Evolutionary conservation across 35 echinoderm and acorn worm species (phyloP).

Genomic region (Apostichopus japonicus): DNA sequence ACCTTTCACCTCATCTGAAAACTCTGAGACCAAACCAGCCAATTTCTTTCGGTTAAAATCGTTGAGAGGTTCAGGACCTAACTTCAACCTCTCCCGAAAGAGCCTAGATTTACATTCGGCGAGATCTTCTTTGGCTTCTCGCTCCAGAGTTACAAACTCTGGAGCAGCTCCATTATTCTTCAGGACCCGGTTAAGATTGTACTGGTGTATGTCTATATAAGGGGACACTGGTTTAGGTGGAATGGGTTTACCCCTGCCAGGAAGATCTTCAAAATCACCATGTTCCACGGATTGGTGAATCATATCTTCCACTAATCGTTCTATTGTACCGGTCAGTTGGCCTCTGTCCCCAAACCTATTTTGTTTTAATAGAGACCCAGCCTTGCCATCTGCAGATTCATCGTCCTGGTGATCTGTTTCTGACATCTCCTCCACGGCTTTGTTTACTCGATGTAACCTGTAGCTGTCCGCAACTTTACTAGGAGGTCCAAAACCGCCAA

Average conservation of each 20-base stretch:
- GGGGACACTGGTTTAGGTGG: slow-evolving; percentile 68
- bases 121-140: slow-evolving; percentile 58
- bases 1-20: slow-evolving; percentile 38
- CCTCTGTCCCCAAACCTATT: not conserved
- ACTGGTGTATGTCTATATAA: slow-evolving; percentile 55
- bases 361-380: not conserved
- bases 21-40: slow-evolving; percentile 45
- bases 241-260: slow-evolving; percentile 77
- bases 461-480: not conserved
- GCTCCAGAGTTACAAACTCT: slow-evolving; percentile 77
- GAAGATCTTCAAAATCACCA: slow-evolving; percentile 85
- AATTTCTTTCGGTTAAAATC: slow-evolving; percentile 66
- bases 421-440: not conserved
- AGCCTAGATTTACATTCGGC: slow-evolving; percentile 54
- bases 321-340: slow-evolving; percentile 49
- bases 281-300: slow-evolving; percentile 72
- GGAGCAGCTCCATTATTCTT: slow-evolving; percentile 87
- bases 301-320: slow-evolving; percentile 83
- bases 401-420: not conserved
- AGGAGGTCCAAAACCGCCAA: not conserved
- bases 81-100: slow-evolving; percentile 71
- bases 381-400: not conserved
- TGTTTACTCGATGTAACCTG: not conserved
- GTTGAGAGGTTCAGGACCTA: slow-evolving; percentile 78
- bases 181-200: slow-evolving; percentile 80